A percentile compares a stretch with the other conserved stretches of the same genome.
phyloP scores from a whole-genome alignment of 2,797 vertebrate species.

The Margarornis squamiger region DNA sequence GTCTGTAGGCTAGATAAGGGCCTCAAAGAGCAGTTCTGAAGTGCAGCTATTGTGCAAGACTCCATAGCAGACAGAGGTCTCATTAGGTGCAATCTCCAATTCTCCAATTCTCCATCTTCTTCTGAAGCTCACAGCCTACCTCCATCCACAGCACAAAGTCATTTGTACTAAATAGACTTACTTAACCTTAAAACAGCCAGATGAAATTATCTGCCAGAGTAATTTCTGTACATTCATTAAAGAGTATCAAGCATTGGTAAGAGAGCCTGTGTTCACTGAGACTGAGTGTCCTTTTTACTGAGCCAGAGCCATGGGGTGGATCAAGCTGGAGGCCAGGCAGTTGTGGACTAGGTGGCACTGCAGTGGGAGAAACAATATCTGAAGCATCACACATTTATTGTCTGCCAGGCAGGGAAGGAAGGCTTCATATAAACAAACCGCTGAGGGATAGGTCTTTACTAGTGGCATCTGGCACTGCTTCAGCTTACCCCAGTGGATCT shows the following conservation, averaged over 20 bases:
- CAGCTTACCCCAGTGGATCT: not conserved
- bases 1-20: not conserved
- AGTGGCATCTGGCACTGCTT: not conserved
- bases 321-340: not conserved
- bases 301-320: not conserved
- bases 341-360: not conserved
- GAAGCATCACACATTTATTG: accelerated
- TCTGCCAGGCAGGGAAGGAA: not conserved
- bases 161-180: not conserved
- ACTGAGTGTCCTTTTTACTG: not conserved
- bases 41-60: not conserved
- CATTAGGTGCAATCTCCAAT: not conserved
- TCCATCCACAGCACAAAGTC: not conserved
- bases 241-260: accelerated
- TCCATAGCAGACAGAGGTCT: not conserved
- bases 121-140: not conserved
- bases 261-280: not conserved
- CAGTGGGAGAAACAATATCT: not conserved
- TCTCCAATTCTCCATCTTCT: not conserved
- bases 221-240: not conserved
- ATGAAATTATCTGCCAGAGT: not conserved
- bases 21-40: not conserved
- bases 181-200: not conserved
- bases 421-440: not conserved
- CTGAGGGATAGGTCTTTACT: not conserved